A percentile compares a stretch with the other conserved stretches of the same genome.
Evolutionary conservation across 1,140 invertebrate genomes (phyloP).

Genomic region (Heliconius melpomene): DNA sequence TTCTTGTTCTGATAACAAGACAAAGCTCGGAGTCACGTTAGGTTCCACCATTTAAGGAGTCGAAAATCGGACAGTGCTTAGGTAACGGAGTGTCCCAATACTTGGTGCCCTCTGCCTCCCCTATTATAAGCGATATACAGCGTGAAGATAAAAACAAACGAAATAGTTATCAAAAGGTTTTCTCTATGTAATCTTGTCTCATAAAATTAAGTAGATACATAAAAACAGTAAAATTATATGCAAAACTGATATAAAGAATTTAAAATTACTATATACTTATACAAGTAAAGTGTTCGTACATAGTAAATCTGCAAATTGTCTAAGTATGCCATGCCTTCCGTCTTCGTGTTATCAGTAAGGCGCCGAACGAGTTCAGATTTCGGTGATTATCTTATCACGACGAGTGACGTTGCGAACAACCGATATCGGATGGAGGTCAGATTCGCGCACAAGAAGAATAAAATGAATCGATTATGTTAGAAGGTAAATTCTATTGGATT

Average conservation of each 20-base stretch:
- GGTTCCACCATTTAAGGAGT: too few relatives aligned
- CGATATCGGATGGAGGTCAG: constrained; percentile 28
- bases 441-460: not conserved
- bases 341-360: constrained; percentile 15
- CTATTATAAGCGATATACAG: too few relatives aligned
- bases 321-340: not conserved
- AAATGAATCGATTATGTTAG: not conserved
- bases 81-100: too few relatives aligned
- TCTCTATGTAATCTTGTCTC: too few relatives aligned
- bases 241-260: not conserved
- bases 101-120: accelerated
- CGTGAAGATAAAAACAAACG: too few relatives aligned
- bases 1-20: too few relatives aligned
- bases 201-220: too few relatives aligned
- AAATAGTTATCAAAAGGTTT: too few relatives aligned
- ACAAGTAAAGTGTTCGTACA: not conserved
- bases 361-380: constrained; percentile 38
- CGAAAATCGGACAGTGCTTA: too few relatives aligned
- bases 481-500: too few relatives aligned
- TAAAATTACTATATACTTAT: not conserved
- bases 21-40: too few relatives aligned
- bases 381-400: constrained; percentile 45
- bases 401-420: constrained; percentile 37
- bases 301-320: not conserved
- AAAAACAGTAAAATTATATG: too few relatives aligned